Percentiles rank a stretch among this genome's conserved stretches.
Evolutionary conservation across 1,140 invertebrate species (phyloP).

Genomic region (Neodiprion fabricii): DNA sequence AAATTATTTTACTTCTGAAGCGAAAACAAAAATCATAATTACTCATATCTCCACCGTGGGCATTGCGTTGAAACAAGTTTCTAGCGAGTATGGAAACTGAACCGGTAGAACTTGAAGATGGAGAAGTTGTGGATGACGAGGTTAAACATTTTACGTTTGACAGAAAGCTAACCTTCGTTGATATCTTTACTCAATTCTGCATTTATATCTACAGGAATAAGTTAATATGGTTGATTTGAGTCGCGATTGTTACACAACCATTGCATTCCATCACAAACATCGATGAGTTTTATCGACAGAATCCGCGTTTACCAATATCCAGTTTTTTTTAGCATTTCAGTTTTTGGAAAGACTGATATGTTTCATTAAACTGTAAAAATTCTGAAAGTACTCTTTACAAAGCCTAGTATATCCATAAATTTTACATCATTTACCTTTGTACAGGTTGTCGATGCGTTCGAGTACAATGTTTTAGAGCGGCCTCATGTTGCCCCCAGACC

Average conservation of each 20-base stretch:
- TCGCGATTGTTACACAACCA: constrained; percentile 7
- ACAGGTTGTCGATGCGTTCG: constrained; percentile 48
- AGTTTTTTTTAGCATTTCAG: constrained; percentile 9
- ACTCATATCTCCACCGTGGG: no score
- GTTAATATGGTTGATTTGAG: not conserved
- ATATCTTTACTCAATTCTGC: not conserved
- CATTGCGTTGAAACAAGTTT: not conserved
- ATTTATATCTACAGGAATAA: not conserved
- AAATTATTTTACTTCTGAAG: not conserved
- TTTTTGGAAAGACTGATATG: no score
- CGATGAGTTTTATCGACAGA: not conserved
- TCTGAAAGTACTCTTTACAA: constrained; percentile 1
- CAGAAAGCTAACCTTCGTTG: constrained; percentile 32
- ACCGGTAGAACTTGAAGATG: constrained; percentile 53
- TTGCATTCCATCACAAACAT: not conserved
- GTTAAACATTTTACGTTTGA: constrained; percentile 38
- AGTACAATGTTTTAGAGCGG: constrained; percentile 54
- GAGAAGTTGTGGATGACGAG: constrained; percentile 55
- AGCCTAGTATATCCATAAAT: not conserved
- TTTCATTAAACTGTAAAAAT: constrained; percentile 1
- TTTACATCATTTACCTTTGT: not conserved
- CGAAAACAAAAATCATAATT: no score
- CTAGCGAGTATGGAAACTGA: constrained; percentile 49
- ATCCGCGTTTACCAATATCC: not conserved
- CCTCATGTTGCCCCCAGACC: constrained; percentile 37